phyloP scores from a whole-genome alignment of 2,113 vertebrate species.

The Neotragus moschatus region DNA sequence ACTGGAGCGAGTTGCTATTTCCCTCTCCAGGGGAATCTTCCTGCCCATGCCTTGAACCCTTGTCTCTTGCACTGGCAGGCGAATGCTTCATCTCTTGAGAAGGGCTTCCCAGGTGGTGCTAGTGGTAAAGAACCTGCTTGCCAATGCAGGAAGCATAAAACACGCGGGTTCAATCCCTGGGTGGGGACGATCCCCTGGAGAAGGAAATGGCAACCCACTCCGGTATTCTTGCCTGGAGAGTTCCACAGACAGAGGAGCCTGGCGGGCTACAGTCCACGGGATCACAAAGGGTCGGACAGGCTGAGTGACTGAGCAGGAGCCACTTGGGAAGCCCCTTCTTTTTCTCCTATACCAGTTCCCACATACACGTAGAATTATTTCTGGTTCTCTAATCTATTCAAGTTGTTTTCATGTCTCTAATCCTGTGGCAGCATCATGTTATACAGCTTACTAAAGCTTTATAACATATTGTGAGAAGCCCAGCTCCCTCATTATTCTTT shows the following conservation, averaged over 20 bases:
- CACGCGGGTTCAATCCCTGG: not conserved
- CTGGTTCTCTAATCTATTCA: not conserved
- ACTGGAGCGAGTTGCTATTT: not conserved
- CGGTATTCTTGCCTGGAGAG: not conserved
- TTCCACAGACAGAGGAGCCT: not conserved
- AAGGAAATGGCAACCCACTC: not conserved
- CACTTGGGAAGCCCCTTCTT: not conserved
- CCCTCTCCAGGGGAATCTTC: not conserved
- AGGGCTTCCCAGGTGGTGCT: not conserved
- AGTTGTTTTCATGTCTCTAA: not conserved
- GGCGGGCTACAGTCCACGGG: not conserved
- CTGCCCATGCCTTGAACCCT: not conserved
- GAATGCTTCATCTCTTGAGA: not conserved
- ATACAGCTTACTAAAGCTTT: not conserved
- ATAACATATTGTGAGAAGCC: not conserved
- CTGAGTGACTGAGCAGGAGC: not conserved
- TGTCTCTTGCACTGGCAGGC: not conserved
- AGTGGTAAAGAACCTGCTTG: not conserved
- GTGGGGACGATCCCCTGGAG: not conserved
- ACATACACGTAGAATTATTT: not conserved
- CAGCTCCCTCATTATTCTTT: not conserved
- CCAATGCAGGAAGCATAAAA: not conserved
- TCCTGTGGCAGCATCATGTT: not conserved
- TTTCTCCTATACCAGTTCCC: not conserved
- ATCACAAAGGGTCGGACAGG: not conserved